A percentile compares a stretch with the other conserved stretches of the same genome.
These are phyloP conservation scores for Crypturellus tataupa DNA, from an alignment of 2,797 vertebrate species.

Conservation along the genomic window DNA sequence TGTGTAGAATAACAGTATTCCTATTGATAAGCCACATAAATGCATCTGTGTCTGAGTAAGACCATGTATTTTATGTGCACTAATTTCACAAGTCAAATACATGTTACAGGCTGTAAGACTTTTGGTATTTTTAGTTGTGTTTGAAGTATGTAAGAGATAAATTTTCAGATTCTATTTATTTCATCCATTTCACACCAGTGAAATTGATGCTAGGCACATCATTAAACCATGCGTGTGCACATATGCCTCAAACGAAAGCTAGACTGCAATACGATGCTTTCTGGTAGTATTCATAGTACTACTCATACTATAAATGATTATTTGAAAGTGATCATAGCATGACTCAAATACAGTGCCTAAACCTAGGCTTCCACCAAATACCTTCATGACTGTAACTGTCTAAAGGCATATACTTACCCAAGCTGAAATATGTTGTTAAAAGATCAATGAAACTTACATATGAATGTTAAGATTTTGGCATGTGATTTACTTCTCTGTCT, in stretches of 20 bases:
- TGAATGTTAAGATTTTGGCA: not conserved
- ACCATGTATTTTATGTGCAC: not conserved
- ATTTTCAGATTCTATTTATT: not conserved
- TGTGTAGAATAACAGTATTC: not conserved
- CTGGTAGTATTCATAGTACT: not conserved
- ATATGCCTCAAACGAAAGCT: not conserved
- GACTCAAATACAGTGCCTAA: fast-evolving
- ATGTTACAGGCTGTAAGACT: not conserved
- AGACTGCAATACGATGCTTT: not conserved
- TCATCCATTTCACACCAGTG: not conserved
- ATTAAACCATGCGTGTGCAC: too few relatives aligned
- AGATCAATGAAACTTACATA: not conserved
- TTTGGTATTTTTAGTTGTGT: not conserved
- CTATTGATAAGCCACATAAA: conserved; percentile 22
- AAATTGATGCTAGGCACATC: not conserved
- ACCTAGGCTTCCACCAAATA: not conserved
- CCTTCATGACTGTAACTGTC: not conserved
- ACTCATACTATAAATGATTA: not conserved
- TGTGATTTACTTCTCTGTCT: not conserved
- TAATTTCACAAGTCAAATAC: not conserved
- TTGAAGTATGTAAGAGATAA: not conserved
- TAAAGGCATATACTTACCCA: not conserved
- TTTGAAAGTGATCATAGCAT: not conserved
- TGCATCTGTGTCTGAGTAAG: conserved; percentile 13
- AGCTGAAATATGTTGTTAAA: not conserved